Base-by-base conservation (phyloP, 2,888 invertebrate genomes). In the Melanostoma mellinum region DNA sequence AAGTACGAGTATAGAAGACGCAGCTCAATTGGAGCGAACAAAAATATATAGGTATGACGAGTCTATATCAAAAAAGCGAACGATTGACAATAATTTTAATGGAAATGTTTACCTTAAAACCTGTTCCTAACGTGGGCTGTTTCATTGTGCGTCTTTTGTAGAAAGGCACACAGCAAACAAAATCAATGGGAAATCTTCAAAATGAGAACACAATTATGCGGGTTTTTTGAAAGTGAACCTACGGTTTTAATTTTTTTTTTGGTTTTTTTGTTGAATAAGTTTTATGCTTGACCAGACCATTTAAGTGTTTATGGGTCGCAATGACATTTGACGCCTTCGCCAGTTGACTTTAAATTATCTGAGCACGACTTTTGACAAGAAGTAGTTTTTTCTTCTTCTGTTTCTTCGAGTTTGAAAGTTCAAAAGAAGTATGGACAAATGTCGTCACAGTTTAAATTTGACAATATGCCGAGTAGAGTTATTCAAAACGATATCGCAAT, bases 41-140 rank as follows among this genome's bases (percentile, higher is more conserved):
- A 46, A 36, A 55, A 50, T 38, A 30, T 40, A 63, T 33, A 65
- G 52, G 58, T 56, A 32, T 33, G 42, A n/a, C 10, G 9, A 42
- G 10, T 4, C 33, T 4, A 44, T 9, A 58, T 10, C 8, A 56
- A 63, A 63, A 63, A 63, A 48, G 63, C 63, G 63, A 63, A 38
- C 56, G 63, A 58, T 58, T 58, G 72, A 65, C 77, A 72, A 52
- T 58, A 58, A 60, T 50, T 46, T 53, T 38, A 40, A 61, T 74
- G 55, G 46, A 73, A 67, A 68, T 69, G 68, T 74, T 79, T 73
- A 63, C 72, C 55, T 73, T 74, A 68, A 63, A 79, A 74, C 68
- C 60, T 75, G 53, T 67, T 67, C 36, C 8, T n/a, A 63, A 63
- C 63, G 50, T 63, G 38, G 63, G 63, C n/a, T 63, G 63, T 50